Evolutionary conservation across 2,888 invertebrate species (phyloP).

Genomic region (Scaptodrosophila latifasciaeformis): DNA sequence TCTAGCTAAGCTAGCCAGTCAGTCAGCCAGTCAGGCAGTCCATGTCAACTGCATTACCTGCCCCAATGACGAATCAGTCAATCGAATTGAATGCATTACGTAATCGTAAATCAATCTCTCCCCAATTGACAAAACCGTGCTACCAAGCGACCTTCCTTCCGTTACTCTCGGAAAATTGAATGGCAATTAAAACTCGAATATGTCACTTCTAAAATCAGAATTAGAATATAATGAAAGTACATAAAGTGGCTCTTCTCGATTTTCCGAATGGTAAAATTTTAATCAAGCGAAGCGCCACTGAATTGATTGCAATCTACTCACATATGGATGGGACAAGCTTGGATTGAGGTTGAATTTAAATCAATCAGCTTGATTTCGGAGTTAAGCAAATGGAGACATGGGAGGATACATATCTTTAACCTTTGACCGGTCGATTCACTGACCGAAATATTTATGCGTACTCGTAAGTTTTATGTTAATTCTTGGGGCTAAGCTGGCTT

Average conservation of each 20-base stretch:
- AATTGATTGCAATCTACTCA: slow-evolving; percentile 2
- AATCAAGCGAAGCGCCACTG: slow-evolving; percentile 25
- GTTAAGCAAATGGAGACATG: slow-evolving; percentile 23
- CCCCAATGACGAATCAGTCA: neutral
- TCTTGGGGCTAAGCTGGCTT: slow-evolving; percentile 35
- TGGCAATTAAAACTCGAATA: slow-evolving; percentile 23
- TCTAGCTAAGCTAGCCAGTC: too few species aligned
- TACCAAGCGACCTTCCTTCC: too few species aligned
- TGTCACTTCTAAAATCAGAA: slow-evolving; percentile 9
- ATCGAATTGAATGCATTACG: slow-evolving; percentile 2
- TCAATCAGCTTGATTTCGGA: neutral
- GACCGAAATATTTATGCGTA: too few species aligned
- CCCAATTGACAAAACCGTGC: too few species aligned
- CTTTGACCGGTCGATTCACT: slow-evolving; percentile 55
- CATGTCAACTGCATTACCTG: too few species aligned
- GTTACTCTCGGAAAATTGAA: too few species aligned
- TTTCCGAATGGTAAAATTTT: slow-evolving; percentile 44
- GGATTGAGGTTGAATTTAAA: neutral
- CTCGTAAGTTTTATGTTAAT: too few species aligned
- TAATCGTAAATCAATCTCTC: slow-evolving; percentile 4
- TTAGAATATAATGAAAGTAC: slow-evolving; percentile 20
- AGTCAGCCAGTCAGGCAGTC: too few species aligned
- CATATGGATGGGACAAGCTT: slow-evolving; percentile 1
- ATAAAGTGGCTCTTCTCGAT: slow-evolving; percentile 24
- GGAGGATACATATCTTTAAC: too few species aligned